Base-by-base conservation (phyloP, 2,888 invertebrate species). In the Nymphalis polychloros region DNA sequence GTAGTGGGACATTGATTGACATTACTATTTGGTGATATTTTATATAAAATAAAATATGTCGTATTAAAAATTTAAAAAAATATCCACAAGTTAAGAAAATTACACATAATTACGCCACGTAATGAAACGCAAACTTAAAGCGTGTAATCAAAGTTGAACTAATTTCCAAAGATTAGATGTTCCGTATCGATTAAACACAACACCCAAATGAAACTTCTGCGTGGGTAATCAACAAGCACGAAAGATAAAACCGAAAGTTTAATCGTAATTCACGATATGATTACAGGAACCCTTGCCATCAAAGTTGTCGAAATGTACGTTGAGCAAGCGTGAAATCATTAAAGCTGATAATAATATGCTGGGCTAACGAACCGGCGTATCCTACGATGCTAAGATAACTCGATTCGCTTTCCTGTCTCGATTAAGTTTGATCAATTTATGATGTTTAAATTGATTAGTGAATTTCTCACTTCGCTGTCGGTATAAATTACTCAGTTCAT, bases 281-380 rank as follows among this genome's bases (percentile, higher is more conserved):
- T 87, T 85, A 84, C 83, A 76, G 75, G 79, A 77, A 80, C 70
- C 78, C 78, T 74, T 75, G 70, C 81, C 80, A 85, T 85, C 83
- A 74, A 78, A 81, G 73, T 81, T 80, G 73, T 78, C 77, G 76
- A 77, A 79, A 79, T 77, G 79, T 79, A 70, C 73, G 76, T 75
- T 81, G 81, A 82, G 83, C 83, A 83, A 84, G 84, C 85, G 86
- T 85, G 84, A 89, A 89, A 88, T 88, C 86, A 86, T 89, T 85
- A 87, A 83, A 81, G 82, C 81, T 81, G 79, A 87, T 89, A 88
- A 88, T 88, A 85, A 88, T 88, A 85, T 78, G 81, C 82, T 85
- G 77, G 79, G 80, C 83, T 89, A 89, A 90, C 88, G 85, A 88
- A 88, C 81, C 81, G 76, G 73, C 74, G 76, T 77, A 78, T 78